phyloP scores from a whole-genome alignment of 2,888 invertebrate genomes.

The Mimas tiliae region DNA sequence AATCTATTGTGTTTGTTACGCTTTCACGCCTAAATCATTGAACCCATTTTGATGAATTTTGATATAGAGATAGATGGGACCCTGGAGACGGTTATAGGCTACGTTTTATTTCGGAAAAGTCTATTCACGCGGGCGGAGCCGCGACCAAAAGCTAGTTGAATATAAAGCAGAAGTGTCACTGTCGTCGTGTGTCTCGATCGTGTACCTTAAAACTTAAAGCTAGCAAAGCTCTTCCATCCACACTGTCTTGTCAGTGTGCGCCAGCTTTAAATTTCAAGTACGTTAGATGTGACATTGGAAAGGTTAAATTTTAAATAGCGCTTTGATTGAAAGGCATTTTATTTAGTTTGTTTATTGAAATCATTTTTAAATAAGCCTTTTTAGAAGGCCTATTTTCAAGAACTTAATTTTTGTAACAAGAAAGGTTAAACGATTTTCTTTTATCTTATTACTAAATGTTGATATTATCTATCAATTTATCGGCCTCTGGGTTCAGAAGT shows the following conservation, averaged over 20 bases:
- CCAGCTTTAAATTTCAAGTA: not conserved
- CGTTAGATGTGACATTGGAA: slow-evolving; percentile 3
- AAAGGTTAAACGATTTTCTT: slow-evolving; percentile 8
- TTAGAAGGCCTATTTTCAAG: not conserved
- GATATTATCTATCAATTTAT: slow-evolving; percentile 18
- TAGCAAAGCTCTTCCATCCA: too few species aligned
- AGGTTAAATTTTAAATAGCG: not conserved
- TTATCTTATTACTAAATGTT: slow-evolving; percentile 10
- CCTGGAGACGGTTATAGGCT: too few species aligned
- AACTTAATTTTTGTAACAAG: not conserved
- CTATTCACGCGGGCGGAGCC: too few species aligned
- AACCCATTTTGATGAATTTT: too few species aligned
- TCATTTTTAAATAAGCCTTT: not conserved
- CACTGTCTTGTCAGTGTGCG: not conserved
- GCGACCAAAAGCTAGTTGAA: too few species aligned
- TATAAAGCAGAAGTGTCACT: too few species aligned
- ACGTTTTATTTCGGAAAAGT: too few species aligned
- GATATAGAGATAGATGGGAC: too few species aligned
- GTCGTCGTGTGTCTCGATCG: too few species aligned
- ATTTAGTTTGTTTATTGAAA: slow-evolving; percentile 12
- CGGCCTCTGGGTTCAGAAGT: not conserved
- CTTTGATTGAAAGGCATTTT: slow-evolving; percentile 5
- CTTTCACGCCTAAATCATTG: too few species aligned
- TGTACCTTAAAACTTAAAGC: too few species aligned
- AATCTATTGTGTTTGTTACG: too few species aligned